These are phyloP conservation scores for Myoxocephalus aenaeus DNA, from an alignment of 2,797 vertebrate species.

Conservation along the genomic window DNA sequence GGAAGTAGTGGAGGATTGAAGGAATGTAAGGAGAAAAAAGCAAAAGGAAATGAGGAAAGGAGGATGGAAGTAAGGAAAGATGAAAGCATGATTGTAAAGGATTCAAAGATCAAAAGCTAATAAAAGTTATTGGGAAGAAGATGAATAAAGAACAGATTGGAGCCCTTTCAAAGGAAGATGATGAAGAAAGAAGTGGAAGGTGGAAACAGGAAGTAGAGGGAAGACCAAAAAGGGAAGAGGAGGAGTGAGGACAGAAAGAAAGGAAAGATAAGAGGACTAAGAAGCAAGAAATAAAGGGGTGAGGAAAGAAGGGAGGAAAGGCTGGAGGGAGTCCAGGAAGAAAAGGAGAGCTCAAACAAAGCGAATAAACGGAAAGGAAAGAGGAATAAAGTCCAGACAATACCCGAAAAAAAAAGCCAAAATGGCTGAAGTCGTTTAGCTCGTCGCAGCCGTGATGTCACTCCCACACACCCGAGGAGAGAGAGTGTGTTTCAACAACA, in stretches of 20 bases:
- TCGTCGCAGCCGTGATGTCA: constrained; percentile 41
- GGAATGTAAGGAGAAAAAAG: neutral
- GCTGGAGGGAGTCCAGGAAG: neutral
- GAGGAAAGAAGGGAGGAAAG: neutral
- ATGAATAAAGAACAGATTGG: neutral
- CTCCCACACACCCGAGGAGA: neutral
- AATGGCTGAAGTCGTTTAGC: constrained; percentile 57
- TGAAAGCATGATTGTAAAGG: neutral
- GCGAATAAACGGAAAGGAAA: constrained; percentile 20
- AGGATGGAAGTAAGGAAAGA: neutral
- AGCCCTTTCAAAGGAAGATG: no score
- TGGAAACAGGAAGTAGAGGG: no score
- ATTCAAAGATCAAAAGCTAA: neutral
- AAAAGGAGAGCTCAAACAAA: neutral
- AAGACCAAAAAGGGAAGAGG: neutral
- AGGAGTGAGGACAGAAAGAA: neutral
- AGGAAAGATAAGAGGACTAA: neutral
- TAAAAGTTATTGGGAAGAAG: neutral
- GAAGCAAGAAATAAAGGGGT: neutral
- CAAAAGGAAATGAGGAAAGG: neutral
- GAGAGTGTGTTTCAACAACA: constrained; percentile 40
- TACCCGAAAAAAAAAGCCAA: constrained; percentile 10
- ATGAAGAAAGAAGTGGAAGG: neutral
- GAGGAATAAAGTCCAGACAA: constrained; percentile 6
- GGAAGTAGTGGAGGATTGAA: neutral